Conservation (phyloP, 1,140 invertebrate genomes). For the Dinothrombium tinctorium region DNA sequence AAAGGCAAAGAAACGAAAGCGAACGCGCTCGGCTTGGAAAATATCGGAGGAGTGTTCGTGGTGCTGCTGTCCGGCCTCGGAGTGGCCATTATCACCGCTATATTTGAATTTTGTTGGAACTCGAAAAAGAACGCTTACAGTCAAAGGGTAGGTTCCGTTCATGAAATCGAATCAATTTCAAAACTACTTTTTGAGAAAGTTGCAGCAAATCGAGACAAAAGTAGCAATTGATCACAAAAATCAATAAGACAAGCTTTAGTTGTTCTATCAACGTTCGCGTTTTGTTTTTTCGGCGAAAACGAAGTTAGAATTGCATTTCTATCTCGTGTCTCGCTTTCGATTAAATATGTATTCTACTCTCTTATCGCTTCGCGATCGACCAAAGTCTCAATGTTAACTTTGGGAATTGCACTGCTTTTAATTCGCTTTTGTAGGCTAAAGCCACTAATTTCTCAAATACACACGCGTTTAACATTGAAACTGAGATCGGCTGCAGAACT, state of each 20-base stretch:
- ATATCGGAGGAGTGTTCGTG: conserved; percentile 24
- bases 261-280: background rate
- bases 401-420: no score
- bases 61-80: conserved; percentile 24
- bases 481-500: no score
- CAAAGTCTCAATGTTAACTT: no score
- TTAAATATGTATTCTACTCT: no score
- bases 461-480: no score
- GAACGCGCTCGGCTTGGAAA: conserved; percentile 12
- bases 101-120: conserved; percentile 14
- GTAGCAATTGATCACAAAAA: background rate
- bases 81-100: conserved; percentile 15
- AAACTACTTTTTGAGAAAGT: background rate
- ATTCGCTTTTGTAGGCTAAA: no score
- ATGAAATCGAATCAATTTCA: no score
- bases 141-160: conserved; percentile 1
- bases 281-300: background rate
- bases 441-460: no score
- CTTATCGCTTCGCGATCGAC: no score
- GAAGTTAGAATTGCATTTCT: background rate
- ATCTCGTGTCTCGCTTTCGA: background rate
- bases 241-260: background rate
- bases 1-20: conserved; percentile 12
- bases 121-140: background rate
- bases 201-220: background rate